phyloP scores from a whole-genome alignment of 2,797 vertebrate species.

The Anomalospiza imberbis region DNA sequence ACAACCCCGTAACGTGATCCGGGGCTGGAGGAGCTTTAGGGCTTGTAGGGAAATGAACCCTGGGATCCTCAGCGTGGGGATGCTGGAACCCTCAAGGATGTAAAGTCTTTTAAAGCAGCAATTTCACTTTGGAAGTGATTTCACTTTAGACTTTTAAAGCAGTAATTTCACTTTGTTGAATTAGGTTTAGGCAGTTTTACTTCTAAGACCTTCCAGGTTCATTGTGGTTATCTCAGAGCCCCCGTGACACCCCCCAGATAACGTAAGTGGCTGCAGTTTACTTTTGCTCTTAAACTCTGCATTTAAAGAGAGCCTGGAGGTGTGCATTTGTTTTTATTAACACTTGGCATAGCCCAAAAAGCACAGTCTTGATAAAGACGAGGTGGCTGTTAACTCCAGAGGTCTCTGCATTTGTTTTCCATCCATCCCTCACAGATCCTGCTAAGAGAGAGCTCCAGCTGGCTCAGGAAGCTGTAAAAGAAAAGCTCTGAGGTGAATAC shows the following conservation, averaged over 20 bases:
- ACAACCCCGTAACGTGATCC: neutral
- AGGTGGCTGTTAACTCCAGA: neutral
- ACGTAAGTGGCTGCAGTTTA: neutral
- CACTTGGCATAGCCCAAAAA: neutral
- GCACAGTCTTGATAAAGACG: neutral
- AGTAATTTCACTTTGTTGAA: neutral
- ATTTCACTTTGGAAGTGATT: neutral
- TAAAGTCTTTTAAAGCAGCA: neutral
- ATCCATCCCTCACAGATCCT: neutral
- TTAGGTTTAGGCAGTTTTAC: neutral
- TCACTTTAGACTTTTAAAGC: neutral
- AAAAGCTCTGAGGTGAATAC: neutral
- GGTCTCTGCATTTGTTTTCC: neutral
- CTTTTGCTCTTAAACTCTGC: conserved; percentile 2
- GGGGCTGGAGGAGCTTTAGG: neutral
- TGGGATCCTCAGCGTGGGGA: neutral
- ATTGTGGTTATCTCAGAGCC: neutral
- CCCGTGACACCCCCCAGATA: neutral
- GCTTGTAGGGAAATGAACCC: neutral
- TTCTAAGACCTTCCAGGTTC: neutral
- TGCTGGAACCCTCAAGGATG: neutral
- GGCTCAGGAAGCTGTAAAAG: neutral
- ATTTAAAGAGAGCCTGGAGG: neutral
- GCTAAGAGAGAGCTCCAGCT: neutral
- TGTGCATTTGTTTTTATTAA: conserved; percentile 5